Conservation (phyloP, 2,888 invertebrate species). For the Leucoma salicis region DNA sequence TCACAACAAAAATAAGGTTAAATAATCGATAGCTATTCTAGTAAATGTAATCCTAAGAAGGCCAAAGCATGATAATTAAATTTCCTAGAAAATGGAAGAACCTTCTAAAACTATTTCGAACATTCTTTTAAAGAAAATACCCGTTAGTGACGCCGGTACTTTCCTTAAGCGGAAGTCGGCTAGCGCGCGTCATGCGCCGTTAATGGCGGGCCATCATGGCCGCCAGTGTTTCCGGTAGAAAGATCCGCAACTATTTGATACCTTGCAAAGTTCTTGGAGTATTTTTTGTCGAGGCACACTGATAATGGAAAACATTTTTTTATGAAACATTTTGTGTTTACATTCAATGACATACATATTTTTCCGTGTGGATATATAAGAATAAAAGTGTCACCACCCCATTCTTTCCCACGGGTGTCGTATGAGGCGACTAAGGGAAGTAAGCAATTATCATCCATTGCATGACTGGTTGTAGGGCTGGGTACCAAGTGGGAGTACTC, state of each 20-base stretch:
- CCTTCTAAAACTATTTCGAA: conserved; percentile 3
- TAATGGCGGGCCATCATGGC: conserved; percentile 53
- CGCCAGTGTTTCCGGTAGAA: conserved; percentile 40
- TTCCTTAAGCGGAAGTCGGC: conserved; percentile 37
- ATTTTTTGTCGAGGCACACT: conserved; percentile 18
- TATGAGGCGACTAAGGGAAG: too few species aligned
- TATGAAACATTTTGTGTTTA: background rate
- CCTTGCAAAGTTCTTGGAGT: conserved; percentile 30
- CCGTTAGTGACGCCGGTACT: conserved; percentile 29
- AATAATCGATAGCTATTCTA: too few species aligned
- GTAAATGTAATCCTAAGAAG: too few species aligned
- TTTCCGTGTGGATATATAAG: too few species aligned
- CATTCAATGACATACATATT: too few species aligned
- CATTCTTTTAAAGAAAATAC: conserved; percentile 25
- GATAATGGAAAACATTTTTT: background rate
- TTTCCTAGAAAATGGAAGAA: background rate
- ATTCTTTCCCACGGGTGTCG: too few species aligned
- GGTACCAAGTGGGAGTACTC: too few species aligned
- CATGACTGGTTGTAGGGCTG: too few species aligned
- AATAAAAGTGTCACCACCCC: too few species aligned
- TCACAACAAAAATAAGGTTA: too few species aligned
- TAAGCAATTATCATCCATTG: too few species aligned
- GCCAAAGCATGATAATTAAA: background rate
- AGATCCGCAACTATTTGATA: conserved; percentile 47
- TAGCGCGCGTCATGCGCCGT: conserved; percentile 37